Base-by-base conservation (phyloP, 1,140 invertebrate genomes). In the Muscidifurax raptorellus region DNA sequence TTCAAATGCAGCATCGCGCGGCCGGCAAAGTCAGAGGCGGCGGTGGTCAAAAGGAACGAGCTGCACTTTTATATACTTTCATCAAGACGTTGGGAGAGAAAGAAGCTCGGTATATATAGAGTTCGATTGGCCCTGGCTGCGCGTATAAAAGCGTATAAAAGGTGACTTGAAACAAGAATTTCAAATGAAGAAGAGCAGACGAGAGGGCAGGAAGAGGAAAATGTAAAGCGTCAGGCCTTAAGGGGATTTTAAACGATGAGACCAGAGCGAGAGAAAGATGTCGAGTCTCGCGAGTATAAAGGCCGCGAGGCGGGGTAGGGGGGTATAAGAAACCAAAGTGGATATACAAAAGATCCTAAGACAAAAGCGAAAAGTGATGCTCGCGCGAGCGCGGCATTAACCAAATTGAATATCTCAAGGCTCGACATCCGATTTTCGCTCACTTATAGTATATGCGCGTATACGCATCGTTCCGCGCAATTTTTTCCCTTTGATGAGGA, bases 221-320 rank as follows among this genome's bases (percentile, higher is more conserved):
- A 69, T 69, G 66, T 30, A 69, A 69, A 69, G 66, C 66, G 66
- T 69, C 66, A 69, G 28, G 66, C 25, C 66, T 69, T 69, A 69
- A 69, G 25, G 66, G 66, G 66, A 69, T 69, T 69, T 69, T 69
- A 69, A 69, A 69, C 66, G 66, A 69, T 69, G 25, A 69, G 52
- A 22, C 52, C 52, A 18, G 52, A 59, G 18, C 27, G 66, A 12
- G 15, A 69, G 28, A 69, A 30, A 69, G 28, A 69, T 28, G 66
- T 69, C 25, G 28, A 28, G 66, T 28, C 66, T 59, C 52, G 52
- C 52, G 25, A 28, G 66, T 69, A 28, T 69, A 69, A 28, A 69
- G 25, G 25, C 66, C 22, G 22, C 2, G 64, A 66, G 25, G n/a
- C n/a, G 22, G 22, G 22, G 22, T 0, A 59, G 66, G 28, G 15